Evolutionary conservation across 2,888 invertebrate species (phyloP).

Genomic region (Agrypnus murinus): DNA sequence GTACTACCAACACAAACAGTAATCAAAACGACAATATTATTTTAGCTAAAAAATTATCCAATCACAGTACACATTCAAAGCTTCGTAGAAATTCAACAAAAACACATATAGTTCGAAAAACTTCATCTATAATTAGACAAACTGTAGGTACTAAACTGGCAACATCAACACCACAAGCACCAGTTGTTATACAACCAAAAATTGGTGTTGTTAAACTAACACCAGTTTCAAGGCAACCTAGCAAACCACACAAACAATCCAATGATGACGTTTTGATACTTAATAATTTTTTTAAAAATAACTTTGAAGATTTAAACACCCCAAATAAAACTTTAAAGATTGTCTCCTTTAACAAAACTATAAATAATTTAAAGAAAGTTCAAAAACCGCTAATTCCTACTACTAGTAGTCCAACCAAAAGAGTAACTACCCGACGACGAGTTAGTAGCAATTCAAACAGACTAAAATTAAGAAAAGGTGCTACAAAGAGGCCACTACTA

Average conservation of each 20-base stretch:
- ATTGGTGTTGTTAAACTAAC: conserved; percentile 1
- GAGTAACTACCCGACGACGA: neutral
- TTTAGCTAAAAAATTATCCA: neutral
- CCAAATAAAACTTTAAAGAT: conserved; percentile 50
- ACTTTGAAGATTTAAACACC: conserved; percentile 42
- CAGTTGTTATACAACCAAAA: neutral
- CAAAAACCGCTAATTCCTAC: conserved; percentile 10
- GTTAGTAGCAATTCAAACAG: neutral
- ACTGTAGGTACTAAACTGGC: neutral
- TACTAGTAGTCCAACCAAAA: neutral
- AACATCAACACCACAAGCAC: neutral
- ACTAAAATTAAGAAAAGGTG: neutral
- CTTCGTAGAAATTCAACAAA: too few relatives aligned
- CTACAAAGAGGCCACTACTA: conserved; percentile 1
- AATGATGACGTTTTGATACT: conserved; percentile 30
- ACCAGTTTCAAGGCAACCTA: neutral
- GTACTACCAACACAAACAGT: conserved; percentile 12
- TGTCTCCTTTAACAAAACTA: conserved; percentile 14
- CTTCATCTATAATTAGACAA: neutral
- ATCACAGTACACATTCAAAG: neutral
- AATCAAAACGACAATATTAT: neutral
- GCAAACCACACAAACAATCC: neutral
- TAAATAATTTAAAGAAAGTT: neutral
- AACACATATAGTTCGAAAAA: neutral
- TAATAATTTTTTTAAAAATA: conserved; percentile 45